Evolutionary conservation across 2,113 vertebrate species (phyloP).

Genomic region (Gracilinanus agilis): DNA sequence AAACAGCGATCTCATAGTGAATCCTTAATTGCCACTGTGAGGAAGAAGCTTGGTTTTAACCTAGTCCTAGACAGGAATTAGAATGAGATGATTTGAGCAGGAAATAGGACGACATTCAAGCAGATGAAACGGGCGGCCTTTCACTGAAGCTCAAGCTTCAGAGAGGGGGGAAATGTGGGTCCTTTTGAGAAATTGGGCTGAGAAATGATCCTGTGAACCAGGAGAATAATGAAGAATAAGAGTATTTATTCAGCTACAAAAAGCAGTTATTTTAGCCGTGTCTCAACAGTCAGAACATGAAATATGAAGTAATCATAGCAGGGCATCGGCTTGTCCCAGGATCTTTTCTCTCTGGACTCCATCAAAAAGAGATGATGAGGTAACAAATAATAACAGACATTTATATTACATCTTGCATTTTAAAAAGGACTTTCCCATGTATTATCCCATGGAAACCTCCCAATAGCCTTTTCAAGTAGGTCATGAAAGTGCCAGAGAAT

Average conservation of each 20-base stretch:
- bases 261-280: background rate
- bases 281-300: background rate
- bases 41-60: background rate
- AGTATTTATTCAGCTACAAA: background rate
- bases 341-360: background rate
- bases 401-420: background rate
- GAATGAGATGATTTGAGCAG: constrained; percentile 6
- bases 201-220: background rate
- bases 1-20: constrained; percentile 39
- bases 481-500: background rate
- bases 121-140: background rate
- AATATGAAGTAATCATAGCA: background rate
- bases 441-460: background rate
- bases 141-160: background rate
- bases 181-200: background rate
- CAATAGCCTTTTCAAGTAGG: background rate
- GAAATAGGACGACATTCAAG: background rate
- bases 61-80: background rate
- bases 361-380: background rate
- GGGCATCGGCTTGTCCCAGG: background rate
- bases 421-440: background rate
- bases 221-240: background rate
- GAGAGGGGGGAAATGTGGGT: background rate
- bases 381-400: background rate
- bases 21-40: constrained; percentile 53